Conservation (phyloP, 2,888 invertebrate species). For the Villa cingulata region DNA sequence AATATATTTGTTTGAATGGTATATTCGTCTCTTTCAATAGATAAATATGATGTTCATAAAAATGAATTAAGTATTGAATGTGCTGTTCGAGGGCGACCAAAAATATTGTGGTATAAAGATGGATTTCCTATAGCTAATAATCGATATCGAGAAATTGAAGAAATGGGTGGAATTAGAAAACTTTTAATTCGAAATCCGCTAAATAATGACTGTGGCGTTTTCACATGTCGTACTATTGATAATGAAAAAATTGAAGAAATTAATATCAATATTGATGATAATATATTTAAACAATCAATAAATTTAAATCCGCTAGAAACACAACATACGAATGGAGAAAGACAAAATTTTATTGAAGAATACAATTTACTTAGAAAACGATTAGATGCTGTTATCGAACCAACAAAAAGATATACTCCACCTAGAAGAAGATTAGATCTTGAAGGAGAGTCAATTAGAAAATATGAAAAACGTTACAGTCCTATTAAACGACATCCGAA, state of each 20-base stretch:
- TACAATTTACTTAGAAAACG: neutral
- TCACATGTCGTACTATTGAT: constrained; percentile 63
- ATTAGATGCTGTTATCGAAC: neutral
- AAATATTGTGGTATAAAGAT: constrained; percentile 50
- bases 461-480: neutral
- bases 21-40: constrained; percentile 30
- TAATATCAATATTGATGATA: constrained; percentile 45
- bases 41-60: constrained; percentile 46
- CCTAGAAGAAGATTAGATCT: neutral
- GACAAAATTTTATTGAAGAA: no score
- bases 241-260: constrained; percentile 60
- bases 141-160: constrained; percentile 50
- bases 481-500: neutral
- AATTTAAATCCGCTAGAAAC: neutral
- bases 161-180: constrained; percentile 58
- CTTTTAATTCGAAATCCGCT: constrained; percentile 53
- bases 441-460: neutral
- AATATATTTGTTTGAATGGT: neutral
- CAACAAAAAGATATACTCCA: neutral
- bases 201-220: constrained; percentile 56
- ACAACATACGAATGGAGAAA: neutral
- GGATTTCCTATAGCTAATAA: constrained; percentile 45
- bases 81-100: constrained; percentile 40
- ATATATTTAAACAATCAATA: neutral
- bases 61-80: constrained; percentile 39